Conservation (phyloP, 1,140 invertebrate species). For the Anagrus nilaparvatae region DNA sequence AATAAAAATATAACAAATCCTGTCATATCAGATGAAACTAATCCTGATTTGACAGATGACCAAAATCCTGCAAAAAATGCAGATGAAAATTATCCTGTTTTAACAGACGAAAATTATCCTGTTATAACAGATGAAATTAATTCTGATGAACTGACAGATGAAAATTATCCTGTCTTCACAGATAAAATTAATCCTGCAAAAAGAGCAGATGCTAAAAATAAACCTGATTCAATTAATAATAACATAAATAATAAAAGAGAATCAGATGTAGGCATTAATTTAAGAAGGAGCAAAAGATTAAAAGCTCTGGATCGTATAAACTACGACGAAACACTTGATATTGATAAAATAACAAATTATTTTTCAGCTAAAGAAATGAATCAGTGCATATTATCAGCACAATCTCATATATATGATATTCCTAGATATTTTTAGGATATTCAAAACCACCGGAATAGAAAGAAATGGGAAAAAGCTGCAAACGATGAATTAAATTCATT, state of each 20-base stretch:
- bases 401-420: constrained; percentile 17
- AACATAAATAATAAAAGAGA: neutral
- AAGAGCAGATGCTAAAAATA: too few relatives aligned
- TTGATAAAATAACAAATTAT: too few relatives aligned
- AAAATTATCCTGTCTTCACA: too few relatives aligned
- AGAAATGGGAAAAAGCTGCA: constrained; percentile 29
- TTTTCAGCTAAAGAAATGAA: constrained; percentile 5
- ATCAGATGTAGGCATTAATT: constrained; percentile 18
- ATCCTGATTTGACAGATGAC: too few relatives aligned
- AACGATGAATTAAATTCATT: constrained; percentile 31
- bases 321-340: constrained; percentile 17
- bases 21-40: too few relatives aligned
- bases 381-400: constrained; percentile 15
- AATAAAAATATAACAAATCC: too few relatives aligned
- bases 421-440: constrained; percentile 27
- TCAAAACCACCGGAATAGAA: constrained; percentile 22
- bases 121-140: neutral
- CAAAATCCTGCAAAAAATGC: neutral
- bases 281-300: constrained; percentile 26
- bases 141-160: too few relatives aligned
- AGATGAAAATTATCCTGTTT: too few relatives aligned
- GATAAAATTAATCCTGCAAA: too few relatives aligned
- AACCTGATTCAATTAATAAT: neutral
- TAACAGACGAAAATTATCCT: too few relatives aligned
- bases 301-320: too few relatives aligned